phyloP scores from a whole-genome alignment of 2,888 invertebrate genomes.

The Pocota personata region DNA sequence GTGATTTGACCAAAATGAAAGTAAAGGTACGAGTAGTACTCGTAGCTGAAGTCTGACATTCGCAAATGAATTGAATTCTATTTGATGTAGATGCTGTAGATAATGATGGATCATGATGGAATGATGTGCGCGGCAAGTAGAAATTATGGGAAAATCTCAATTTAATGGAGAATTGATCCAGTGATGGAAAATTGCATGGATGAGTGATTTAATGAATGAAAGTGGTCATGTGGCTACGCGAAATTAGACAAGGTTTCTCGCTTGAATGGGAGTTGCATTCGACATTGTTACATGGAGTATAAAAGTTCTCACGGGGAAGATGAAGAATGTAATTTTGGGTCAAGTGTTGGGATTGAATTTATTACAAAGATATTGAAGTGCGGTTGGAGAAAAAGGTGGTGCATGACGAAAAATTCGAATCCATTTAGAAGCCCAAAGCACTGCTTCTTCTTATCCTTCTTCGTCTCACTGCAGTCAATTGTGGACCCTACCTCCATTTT shows the following conservation, averaged over 20 bases:
- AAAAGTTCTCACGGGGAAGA: slow-evolving; percentile 11
- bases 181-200: slow-evolving; percentile 42
- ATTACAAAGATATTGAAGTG: no score
- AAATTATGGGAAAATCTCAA: slow-evolving; percentile 55
- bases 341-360: background rate
- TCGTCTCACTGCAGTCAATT: no score
- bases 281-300: slow-evolving; percentile 35
- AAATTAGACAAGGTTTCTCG: slow-evolving; percentile 61
- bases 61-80: slow-evolving; percentile 39
- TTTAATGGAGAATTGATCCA: slow-evolving; percentile 61
- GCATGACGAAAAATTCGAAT: no score
- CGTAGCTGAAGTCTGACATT: no score
- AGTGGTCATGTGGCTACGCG: slow-evolving; percentile 50
- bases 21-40: no score
- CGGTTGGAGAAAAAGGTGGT: no score
- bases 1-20: slow-evolving; percentile 53
- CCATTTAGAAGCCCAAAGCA: no score
- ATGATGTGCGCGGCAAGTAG: background rate
- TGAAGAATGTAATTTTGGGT: background rate
- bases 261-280: slow-evolving; percentile 21
- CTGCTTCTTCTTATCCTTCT: no score
- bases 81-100: slow-evolving; percentile 12
- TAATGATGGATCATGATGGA: slow-evolving; percentile 21
- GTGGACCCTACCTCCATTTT: no score
- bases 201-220: slow-evolving; percentile 33